phyloP scores from a whole-genome alignment of 2,113 vertebrate genomes.

The Lampris incognitus region DNA sequence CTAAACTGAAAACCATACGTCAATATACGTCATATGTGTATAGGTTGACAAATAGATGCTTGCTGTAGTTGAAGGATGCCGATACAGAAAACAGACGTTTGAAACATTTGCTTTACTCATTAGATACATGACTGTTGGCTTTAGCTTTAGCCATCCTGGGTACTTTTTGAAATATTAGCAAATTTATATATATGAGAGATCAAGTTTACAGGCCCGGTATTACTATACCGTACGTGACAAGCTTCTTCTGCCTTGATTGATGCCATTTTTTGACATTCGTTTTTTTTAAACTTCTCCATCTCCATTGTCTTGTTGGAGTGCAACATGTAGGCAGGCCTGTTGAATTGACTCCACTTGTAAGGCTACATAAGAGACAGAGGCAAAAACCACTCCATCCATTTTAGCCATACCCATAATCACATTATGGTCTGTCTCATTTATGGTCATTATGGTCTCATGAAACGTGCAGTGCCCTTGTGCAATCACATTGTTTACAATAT shows the following conservation, averaged over 20 bases:
- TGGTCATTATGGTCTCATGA: not conserved
- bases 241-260: not conserved
- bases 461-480: too few species aligned
- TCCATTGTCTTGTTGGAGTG: constrained; percentile 37
- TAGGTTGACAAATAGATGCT: too few species aligned
- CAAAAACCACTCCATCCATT: not conserved
- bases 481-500: not conserved
- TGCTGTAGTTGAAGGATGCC: not conserved
- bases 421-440: not conserved
- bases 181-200: not conserved
- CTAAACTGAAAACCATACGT: not conserved
- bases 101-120: not conserved
- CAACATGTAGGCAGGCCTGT: constrained; percentile 72
- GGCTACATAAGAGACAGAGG: not conserved
- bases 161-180: not conserved
- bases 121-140: not conserved
- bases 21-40: too few species aligned
- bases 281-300: not conserved
- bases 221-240: not conserved
- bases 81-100: constrained; percentile 21
- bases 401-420: not conserved
- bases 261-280: not conserved
- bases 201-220: not conserved
- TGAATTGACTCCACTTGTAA: not conserved
- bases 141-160: not conserved